A percentile compares a stretch with the other conserved stretches of the same genome.
Evolutionary conservation across 2,797 vertebrate genomes (phyloP).

Genomic region (Periparus ater): DNA sequence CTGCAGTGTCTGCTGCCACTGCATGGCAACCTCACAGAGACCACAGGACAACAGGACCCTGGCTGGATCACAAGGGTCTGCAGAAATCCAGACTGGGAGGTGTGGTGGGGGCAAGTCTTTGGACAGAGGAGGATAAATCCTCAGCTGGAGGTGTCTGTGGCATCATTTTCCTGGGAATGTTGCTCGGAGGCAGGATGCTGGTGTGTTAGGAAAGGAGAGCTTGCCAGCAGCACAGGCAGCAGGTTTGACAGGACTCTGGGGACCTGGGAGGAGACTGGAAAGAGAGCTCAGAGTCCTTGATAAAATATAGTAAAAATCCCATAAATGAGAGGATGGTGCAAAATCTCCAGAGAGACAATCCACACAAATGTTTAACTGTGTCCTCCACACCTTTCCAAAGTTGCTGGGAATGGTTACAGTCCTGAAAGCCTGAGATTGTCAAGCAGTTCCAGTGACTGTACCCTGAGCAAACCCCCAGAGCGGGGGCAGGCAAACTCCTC

Average conservation of each 20-base stretch:
- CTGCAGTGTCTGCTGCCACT: background rate
- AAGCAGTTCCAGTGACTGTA: rapidly evolving
- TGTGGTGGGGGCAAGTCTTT: background rate
- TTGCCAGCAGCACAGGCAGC: background rate
- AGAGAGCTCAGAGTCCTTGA: background rate
- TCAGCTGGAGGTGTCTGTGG: background rate
- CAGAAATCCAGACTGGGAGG: background rate
- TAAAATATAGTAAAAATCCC: background rate
- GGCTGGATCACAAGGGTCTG: background rate
- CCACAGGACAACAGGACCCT: background rate
- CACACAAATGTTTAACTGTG: background rate
- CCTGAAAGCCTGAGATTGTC: background rate
- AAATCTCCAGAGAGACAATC: background rate
- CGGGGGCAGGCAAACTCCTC: background rate
- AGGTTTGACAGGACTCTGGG: background rate
- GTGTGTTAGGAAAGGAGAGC: background rate
- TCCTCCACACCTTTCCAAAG: background rate
- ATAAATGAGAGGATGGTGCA: background rate
- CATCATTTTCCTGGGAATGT: background rate
- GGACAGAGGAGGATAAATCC: background rate
- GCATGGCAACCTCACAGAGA: background rate
- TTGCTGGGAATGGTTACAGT: background rate
- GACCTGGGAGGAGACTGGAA: background rate
- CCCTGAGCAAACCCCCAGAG: background rate
- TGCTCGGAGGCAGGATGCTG: background rate